Evolutionary conservation across 1,140 invertebrate genomes (phyloP).

Genomic region (Vanessa tameamea): DNA sequence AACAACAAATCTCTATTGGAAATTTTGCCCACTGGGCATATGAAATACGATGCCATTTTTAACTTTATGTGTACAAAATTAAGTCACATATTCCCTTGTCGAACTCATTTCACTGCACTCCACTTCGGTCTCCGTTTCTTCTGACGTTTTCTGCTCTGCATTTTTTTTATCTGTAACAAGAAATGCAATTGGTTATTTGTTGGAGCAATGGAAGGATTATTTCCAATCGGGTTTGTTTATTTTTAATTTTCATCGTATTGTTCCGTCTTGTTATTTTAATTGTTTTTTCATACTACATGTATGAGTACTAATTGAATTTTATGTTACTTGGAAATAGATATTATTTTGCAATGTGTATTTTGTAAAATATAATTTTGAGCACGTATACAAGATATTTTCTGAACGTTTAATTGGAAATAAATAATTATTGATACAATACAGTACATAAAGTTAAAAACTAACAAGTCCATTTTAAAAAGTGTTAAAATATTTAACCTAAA

Average conservation of each 20-base stretch:
- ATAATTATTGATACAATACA: too few relatives aligned
- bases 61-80: slow-evolving; percentile 36
- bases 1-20: slow-evolving; percentile 63
- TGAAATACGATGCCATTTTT: slow-evolving; percentile 57
- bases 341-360: neutral
- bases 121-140: slow-evolving; percentile 59
- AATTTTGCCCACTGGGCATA: slow-evolving; percentile 53
- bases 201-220: slow-evolving; percentile 13
- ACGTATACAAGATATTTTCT: too few relatives aligned
- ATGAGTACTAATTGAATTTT: slow-evolving; percentile 6
- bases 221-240: slow-evolving; percentile 7
- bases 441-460: too few relatives aligned
- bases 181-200: slow-evolving; percentile 40
- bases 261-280: neutral
- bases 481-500: too few relatives aligned
- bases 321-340: neutral
- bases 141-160: slow-evolving; percentile 68
- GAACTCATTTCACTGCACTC: slow-evolving; percentile 56
- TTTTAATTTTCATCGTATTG: slow-evolving; percentile 4
- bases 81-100: slow-evolving; percentile 61
- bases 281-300: neutral
- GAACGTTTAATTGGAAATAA: too few relatives aligned
- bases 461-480: too few relatives aligned
- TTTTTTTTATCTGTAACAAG: slow-evolving; percentile 70
- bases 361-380: neutral